Percentiles rank a stretch among this genome's conserved stretches.
phyloP scores from a whole-genome alignment of 2,888 invertebrate genomes.

The Scaptomyza tumidula region DNA sequence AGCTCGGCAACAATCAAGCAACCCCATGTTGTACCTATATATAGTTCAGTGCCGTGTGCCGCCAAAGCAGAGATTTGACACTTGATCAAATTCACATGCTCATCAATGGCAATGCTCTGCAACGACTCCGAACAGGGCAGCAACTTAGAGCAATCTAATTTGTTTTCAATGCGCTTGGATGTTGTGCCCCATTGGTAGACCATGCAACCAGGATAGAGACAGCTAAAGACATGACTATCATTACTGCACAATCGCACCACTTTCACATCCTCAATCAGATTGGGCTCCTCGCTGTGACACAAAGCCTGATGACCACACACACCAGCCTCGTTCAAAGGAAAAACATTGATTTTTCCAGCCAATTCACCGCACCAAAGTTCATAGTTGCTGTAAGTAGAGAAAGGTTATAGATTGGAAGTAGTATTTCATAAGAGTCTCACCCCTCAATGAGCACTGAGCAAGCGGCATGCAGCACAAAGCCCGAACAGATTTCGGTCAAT shows the following conservation, averaged over 20 bases:
- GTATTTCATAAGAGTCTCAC: constrained; percentile 54
- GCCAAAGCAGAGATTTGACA: constrained; percentile 88
- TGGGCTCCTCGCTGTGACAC: constrained; percentile 86
- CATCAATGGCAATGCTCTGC: constrained; percentile 95
- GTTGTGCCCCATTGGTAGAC: constrained; percentile 94
- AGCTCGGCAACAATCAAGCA: constrained; percentile 96
- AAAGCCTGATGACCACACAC: constrained; percentile 90
- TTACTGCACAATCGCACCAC: constrained; percentile 89
- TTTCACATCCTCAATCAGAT: constrained; percentile 84
- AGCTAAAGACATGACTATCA: constrained; percentile 89
- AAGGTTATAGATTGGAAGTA: background rate
- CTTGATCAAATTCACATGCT: constrained; percentile 91
- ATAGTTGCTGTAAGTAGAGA: constrained; percentile 84
- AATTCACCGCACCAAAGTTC: constrained; percentile 96
- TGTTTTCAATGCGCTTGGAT: constrained; percentile 88
- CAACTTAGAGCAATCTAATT: constrained; percentile 95
- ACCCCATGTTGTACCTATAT: constrained; percentile 97
- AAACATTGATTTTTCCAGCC: constrained; percentile 91
- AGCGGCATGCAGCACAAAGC: constrained; percentile 88
- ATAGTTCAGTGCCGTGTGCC: constrained; percentile 89
- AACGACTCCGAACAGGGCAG: constrained; percentile 96
- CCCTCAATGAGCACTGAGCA: constrained; percentile 85
- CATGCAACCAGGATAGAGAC: constrained; percentile 93
- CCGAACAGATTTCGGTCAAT: constrained; percentile 90
- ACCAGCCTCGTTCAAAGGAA: constrained; percentile 89